Evolutionary conservation across 2,888 invertebrate species (phyloP).

Genomic region (Callosobruchus maculatus): DNA sequence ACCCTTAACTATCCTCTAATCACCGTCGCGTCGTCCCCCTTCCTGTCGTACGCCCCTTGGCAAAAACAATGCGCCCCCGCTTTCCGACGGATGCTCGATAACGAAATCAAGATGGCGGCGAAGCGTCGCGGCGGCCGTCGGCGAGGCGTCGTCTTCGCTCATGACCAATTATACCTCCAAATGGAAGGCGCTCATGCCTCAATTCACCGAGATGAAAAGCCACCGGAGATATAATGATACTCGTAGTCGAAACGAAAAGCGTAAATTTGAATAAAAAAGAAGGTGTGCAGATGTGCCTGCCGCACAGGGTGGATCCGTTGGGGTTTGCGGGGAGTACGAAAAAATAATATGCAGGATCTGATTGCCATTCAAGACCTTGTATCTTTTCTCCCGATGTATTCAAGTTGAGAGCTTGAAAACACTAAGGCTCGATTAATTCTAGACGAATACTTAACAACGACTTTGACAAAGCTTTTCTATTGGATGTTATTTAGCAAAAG

Average conservation of each 20-base stretch:
- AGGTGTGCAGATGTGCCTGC: not conserved
- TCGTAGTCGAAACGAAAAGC: not conserved
- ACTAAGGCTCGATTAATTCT: no score
- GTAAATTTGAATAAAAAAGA: not conserved
- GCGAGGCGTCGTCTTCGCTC: not conserved
- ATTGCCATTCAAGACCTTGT: no score
- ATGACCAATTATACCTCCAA: not conserved
- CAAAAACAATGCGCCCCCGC: not conserved
- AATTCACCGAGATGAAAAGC: not conserved
- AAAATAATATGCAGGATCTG: not conserved
- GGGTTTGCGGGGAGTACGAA: not conserved
- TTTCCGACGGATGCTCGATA: not conserved
- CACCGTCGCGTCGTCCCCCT: not conserved
- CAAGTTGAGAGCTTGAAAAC: no score
- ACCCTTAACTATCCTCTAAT: not conserved
- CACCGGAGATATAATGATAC: not conserved
- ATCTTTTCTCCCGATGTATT: no score
- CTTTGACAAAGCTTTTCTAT: no score
- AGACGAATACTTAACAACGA: no score
- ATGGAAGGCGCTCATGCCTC: not conserved
- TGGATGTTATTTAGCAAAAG: no score
- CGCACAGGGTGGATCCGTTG: not conserved
- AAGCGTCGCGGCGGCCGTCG: no score
- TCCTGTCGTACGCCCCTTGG: not conserved
- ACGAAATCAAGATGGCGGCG: not conserved